Percentiles rank a stretch among this genome's conserved stretches.
Conservation (phyloP, 2,888 invertebrate genomes). For the Drosophila incognita region DNA sequence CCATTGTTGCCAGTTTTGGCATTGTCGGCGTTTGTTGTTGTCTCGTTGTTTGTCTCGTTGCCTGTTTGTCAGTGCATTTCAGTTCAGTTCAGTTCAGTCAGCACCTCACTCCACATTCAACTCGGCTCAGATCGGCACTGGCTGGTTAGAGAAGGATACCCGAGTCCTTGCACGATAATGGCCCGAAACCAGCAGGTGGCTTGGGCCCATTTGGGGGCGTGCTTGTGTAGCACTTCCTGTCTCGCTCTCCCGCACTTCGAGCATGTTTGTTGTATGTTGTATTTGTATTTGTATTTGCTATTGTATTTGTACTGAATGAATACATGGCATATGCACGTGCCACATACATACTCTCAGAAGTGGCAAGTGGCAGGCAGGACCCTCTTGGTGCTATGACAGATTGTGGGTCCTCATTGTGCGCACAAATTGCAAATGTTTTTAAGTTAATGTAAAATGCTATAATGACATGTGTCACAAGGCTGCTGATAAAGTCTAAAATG, state of each 20-base stretch:
- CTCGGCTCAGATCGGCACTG: constrained; percentile 18
- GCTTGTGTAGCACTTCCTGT: constrained; percentile 55
- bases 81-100: constrained; percentile 51
- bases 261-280: constrained; percentile 17
- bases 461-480: constrained; percentile 73
- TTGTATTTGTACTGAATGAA: constrained; percentile 5
- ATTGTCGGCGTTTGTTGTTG: constrained; percentile 50
- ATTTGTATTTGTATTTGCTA: constrained; percentile 20
- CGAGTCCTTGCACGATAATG: constrained; percentile 61
- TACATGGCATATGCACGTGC: constrained; percentile 57
- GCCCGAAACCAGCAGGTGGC: constrained; percentile 74
- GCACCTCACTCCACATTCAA: constrained; percentile 32
- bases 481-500: constrained; percentile 40
- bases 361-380: constrained; percentile 55
- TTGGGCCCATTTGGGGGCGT: constrained; percentile 59
- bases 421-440: constrained; percentile 78
- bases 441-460: constrained; percentile 77
- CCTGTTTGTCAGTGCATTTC: constrained; percentile 65
- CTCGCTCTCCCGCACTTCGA: constrained; percentile 31
- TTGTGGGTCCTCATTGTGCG: constrained; percentile 51
- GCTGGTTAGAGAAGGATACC: constrained; percentile 27
- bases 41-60: constrained; percentile 59
- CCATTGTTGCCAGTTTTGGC: constrained; percentile 67
- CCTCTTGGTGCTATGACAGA: constrained; percentile 21
- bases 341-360: constrained; percentile 49